Percentiles rank a stretch among this genome's conserved stretches.
phyloP scores from a whole-genome alignment of 2,797 vertebrate species.

The Micromesistius poutassou region DNA sequence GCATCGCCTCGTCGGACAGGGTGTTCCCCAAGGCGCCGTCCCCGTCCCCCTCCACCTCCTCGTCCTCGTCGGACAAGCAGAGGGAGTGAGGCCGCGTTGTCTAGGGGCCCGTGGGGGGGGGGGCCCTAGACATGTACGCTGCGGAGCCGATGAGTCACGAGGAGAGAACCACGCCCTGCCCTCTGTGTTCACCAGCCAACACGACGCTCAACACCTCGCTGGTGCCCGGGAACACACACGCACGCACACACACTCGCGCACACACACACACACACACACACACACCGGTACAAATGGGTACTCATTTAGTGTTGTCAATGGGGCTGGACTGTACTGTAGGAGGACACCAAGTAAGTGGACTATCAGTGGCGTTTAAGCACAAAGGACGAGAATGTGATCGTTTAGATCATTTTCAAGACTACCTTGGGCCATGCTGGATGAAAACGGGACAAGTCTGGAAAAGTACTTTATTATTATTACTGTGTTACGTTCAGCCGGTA shows the following conservation, averaged over 20 bases:
- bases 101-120: neutral
- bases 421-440: slow-evolving; percentile 43
- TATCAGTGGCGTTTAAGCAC: neutral
- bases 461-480: slow-evolving; percentile 37
- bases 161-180: slow-evolving; percentile 11
- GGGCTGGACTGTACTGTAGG: neutral
- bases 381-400: neutral
- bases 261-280: slow-evolving; percentile 1
- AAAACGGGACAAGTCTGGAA: slow-evolving; percentile 61
- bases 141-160: slow-evolving; percentile 29
- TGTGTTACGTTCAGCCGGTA: neutral
- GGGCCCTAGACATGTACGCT: slow-evolving; percentile 5
- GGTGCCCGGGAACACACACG: neutral
- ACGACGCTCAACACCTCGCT: neutral
- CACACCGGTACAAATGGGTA: neutral
- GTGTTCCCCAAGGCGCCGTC: slow-evolving; percentile 82
- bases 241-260: neutral
- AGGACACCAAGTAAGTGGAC: neutral
- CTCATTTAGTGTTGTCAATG: neutral
- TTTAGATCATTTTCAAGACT: neutral
- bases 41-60: slow-evolving; percentile 68
- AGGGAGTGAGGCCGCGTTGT: slow-evolving; percentile 19
- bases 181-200: slow-evolving; percentile 1
- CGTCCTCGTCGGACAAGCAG: slow-evolving; percentile 72
- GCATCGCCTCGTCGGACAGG: slow-evolving; percentile 87